Evolutionary conservation across 2,113 vertebrate genomes (phyloP), one percentile per base, ranked within the genome.

Genomic region (Microcebus ravelobensis): DNA sequence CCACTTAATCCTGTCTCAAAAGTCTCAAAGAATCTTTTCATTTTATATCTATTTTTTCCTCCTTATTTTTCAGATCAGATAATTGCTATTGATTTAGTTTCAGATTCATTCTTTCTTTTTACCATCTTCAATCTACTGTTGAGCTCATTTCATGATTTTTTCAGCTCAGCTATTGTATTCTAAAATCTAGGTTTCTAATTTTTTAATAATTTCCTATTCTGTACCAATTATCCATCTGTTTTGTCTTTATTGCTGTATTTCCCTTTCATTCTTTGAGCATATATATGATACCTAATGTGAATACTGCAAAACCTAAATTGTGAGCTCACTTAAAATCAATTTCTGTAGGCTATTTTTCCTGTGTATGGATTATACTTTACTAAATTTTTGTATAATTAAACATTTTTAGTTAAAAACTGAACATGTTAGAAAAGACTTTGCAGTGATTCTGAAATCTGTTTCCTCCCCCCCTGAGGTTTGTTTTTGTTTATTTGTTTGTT

Each of bases 1-100:
- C 6, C 34, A 68, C 0, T 61, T 79, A 8, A 42, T 70, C 27
- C 3, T 29, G 3, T 92, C 45, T 92, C 52, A 42, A 80, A 87
- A 63, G 31, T 42, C 18, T 95, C 36, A 48, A 81, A 67, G 3
- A 82, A 27, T 21, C 42, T 65, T 81, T 76, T 74, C 27, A 95
- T 34, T 95, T 70, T 17, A 79, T 57, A 13, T 77, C 7, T 79
- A 48, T 77, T 39, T 73, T 87, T 23, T 76, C 59, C 12, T 68
- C 59, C 34, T 4, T 34, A 34, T 65, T 84, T 21, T 21, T 86
- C 21, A 71, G 42, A 52, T 50, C 0, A n/a, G 59, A 3, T 55
- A 42, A 85, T 45, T 96, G 88, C 11, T 89, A 42, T 31, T 76
- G 42, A 59, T 50, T 83, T 89, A 71, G 27, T 25, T 96, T 93